phyloP scores from a whole-genome alignment of 2,113 vertebrate genomes.

The Bambusicola thoracicus region DNA sequence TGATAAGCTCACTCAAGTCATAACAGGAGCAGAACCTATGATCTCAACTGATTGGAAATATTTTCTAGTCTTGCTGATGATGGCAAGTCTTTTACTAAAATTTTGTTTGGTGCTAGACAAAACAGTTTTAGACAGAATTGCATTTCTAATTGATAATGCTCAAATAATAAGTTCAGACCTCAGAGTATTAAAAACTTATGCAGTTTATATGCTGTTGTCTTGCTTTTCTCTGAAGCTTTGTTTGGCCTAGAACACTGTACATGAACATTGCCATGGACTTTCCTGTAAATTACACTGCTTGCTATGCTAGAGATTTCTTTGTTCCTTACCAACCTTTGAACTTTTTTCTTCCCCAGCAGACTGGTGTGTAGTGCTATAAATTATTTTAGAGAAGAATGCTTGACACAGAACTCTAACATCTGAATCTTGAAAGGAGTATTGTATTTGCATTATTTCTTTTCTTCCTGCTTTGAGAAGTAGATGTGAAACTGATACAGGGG shows the following conservation, averaged over 20 bases:
- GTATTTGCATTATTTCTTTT: not conserved
- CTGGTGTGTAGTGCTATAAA: not conserved
- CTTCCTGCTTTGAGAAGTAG: not conserved
- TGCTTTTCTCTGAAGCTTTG: not conserved
- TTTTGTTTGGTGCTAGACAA: not conserved
- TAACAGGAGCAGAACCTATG: not conserved
- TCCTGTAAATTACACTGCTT: constrained; percentile 18
- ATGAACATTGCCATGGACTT: not conserved
- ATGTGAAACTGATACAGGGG: not conserved
- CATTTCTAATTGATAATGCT: not conserved
- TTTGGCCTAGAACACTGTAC: not conserved
- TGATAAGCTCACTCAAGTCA: not conserved
- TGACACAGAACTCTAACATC: not conserved
- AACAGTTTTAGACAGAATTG: not conserved
- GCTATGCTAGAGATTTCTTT: constrained; percentile 12
- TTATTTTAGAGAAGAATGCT: constrained; percentile 3
- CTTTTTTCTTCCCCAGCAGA: not conserved
- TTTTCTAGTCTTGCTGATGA: not conserved
- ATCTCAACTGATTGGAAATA: not conserved
- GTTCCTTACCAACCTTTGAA: constrained; percentile 12
- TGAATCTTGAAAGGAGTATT: not conserved
- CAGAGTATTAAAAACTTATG: not conserved
- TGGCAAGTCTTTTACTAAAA: not conserved
- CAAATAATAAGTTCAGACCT: not conserved
- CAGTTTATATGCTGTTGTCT: not conserved